Percentiles rank a stretch among this genome's conserved stretches.
Conservation (phyloP, 2,113 vertebrate species). For the Cromileptes altivelis region DNA sequence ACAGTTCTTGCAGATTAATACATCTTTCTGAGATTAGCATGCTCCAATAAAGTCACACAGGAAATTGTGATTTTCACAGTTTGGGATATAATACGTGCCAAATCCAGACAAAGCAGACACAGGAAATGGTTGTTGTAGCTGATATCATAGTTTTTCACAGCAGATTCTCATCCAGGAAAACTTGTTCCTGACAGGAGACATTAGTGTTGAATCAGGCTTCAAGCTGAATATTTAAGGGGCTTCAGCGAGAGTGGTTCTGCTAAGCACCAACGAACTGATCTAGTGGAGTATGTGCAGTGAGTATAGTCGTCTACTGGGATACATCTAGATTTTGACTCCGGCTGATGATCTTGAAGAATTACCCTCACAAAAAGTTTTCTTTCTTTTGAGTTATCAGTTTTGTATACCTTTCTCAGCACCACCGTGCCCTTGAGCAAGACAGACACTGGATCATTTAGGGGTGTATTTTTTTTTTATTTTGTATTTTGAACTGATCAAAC, state of each 20-base stretch:
- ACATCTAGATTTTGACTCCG: not conserved
- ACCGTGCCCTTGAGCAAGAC: not conserved
- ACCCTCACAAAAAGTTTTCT: not conserved
- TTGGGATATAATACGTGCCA: not conserved
- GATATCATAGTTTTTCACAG: not conserved
- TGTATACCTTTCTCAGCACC: not conserved
- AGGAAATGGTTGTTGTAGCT: not conserved
- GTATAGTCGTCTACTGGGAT: not conserved
- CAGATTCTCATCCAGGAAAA: not conserved
- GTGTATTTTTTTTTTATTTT: no score
- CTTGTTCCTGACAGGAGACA: not conserved
- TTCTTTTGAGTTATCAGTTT: not conserved
- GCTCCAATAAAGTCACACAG: not conserved
- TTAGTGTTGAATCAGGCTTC: not conserved
- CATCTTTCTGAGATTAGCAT: not conserved
- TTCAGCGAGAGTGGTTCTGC: not conserved
- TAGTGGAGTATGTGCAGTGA: not conserved
- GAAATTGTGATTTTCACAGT: not conserved
- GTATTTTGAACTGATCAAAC: not conserved
- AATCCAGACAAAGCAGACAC: not conserved
- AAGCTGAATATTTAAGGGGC: not conserved
- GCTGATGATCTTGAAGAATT: not conserved
- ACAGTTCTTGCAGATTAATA: not conserved
- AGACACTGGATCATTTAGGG: not conserved
- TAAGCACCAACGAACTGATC: not conserved